Evolutionary conservation across 1,140 invertebrate species (phyloP).

Genomic region (Trachymyrmex septentrionalis): DNA sequence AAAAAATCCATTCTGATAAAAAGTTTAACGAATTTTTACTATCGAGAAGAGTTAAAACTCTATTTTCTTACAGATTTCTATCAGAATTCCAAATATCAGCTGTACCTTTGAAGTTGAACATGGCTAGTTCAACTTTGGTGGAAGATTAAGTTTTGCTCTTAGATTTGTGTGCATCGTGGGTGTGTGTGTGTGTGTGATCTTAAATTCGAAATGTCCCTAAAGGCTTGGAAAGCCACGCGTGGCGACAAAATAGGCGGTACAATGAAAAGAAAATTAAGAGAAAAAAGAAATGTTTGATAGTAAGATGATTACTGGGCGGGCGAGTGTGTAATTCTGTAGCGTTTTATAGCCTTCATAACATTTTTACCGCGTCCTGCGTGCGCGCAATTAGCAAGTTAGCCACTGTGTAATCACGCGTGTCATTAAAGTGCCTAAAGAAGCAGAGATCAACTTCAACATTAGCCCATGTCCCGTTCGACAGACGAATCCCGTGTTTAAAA

Average conservation of each 20-base stretch:
- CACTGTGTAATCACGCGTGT: conserved; percentile 46
- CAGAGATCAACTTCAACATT: background rate
- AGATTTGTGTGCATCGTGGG: background rate
- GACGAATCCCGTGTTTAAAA: conserved; percentile 34
- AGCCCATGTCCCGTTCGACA: conserved; percentile 15
- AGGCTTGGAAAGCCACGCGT: background rate
- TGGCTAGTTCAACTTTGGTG: too few species aligned
- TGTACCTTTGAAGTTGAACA: too few species aligned
- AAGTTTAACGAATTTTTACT: too few species aligned
- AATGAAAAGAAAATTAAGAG: conserved; percentile 13
- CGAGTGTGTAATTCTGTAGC: background rate
- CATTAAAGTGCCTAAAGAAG: conserved; percentile 26
- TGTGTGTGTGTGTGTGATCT: background rate
- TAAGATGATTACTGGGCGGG: background rate
- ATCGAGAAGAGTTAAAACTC: too few species aligned
- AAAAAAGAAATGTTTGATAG: conserved; percentile 22
- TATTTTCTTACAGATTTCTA: too few species aligned
- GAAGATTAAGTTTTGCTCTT: background rate
- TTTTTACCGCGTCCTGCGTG: background rate
- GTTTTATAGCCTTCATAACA: conserved; percentile 19
- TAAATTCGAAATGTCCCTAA: background rate
- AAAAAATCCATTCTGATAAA: too few species aligned
- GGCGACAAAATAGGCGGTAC: background rate
- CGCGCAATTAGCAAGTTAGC: conserved; percentile 50
- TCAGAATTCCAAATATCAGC: too few species aligned